Conservation (phyloP, 2,888 invertebrate species). For the Amblyjoppa fuscipennis region DNA sequence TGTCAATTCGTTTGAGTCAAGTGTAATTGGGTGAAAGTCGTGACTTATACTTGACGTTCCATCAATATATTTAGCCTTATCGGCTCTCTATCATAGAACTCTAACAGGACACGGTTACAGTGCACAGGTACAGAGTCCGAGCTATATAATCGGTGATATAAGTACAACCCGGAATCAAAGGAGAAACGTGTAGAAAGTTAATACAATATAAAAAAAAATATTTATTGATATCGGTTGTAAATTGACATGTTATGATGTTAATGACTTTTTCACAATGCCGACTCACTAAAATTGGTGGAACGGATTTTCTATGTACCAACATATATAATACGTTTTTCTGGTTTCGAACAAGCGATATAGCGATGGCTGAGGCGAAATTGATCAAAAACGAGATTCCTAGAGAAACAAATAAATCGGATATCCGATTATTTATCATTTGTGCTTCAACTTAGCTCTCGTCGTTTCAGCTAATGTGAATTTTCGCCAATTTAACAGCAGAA, state of each 20-base stretch:
- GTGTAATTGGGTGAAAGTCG: conserved; percentile 63
- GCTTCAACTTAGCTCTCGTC: no score
- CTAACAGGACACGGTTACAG: conserved; percentile 24
- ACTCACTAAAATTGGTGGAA: no score
- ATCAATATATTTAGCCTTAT: conserved; percentile 63
- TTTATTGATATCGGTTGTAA: not conserved
- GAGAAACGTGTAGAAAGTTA: conserved; percentile 17
- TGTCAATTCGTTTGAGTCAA: conserved; percentile 53
- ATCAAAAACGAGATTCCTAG: no score
- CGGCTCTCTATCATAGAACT: conserved; percentile 43
- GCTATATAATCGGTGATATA: conserved; percentile 19
- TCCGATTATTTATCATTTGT: no score
- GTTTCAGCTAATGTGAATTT: no score
- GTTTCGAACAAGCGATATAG: no score
- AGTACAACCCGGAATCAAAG: conserved; percentile 18
- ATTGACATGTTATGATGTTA: not conserved
- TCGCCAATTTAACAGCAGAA: not conserved
- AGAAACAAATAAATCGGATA: no score
- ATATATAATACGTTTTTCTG: no score
- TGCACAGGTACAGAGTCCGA: conserved; percentile 7
- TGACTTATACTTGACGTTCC: conserved; percentile 54
- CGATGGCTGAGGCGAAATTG: no score
- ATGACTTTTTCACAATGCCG: not conserved
- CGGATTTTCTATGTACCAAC: no score
- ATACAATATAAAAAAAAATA: not conserved